Conservation (phyloP, 2,113 vertebrate species). For the Clupea harengus region DNA sequence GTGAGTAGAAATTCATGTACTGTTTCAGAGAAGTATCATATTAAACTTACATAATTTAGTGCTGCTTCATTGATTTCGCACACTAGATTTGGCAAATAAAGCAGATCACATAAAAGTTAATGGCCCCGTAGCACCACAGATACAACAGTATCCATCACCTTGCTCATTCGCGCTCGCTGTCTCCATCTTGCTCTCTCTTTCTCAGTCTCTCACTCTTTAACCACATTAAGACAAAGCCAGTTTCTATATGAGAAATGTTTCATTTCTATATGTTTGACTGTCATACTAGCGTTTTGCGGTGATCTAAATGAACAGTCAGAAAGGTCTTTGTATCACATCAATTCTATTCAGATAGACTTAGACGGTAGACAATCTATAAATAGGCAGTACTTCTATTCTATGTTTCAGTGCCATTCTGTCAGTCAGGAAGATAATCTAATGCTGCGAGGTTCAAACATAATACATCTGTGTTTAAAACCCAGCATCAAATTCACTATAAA, state of each 20-base stretch:
- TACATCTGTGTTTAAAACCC: background rate
- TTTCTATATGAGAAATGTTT: background rate
- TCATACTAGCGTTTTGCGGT: no score
- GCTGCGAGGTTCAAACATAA: background rate
- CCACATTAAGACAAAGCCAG: background rate
- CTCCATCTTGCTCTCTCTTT: background rate
- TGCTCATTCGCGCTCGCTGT: background rate
- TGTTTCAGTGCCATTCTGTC: background rate
- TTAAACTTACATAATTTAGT: slow-evolving; percentile 56
- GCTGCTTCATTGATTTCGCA: slow-evolving; percentile 57
- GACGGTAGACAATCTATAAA: background rate
- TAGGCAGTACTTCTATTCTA: background rate
- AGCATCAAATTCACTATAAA: background rate
- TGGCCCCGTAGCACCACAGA: slow-evolving; percentile 49
- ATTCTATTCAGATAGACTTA: background rate
- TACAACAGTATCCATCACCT: slow-evolving; percentile 46
- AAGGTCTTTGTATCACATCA: background rate
- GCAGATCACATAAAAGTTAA: slow-evolving; percentile 59
- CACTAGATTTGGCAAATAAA: slow-evolving; percentile 66
- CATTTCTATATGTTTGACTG: no score
- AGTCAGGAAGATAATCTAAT: background rate
- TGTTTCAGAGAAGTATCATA: slow-evolving; percentile 26
- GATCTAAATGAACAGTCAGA: background rate
- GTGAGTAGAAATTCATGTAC: slow-evolving; percentile 38
- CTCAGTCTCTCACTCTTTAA: background rate